Conservation (phyloP, 2,113 vertebrate species). For the Stegastes partitus region DNA sequence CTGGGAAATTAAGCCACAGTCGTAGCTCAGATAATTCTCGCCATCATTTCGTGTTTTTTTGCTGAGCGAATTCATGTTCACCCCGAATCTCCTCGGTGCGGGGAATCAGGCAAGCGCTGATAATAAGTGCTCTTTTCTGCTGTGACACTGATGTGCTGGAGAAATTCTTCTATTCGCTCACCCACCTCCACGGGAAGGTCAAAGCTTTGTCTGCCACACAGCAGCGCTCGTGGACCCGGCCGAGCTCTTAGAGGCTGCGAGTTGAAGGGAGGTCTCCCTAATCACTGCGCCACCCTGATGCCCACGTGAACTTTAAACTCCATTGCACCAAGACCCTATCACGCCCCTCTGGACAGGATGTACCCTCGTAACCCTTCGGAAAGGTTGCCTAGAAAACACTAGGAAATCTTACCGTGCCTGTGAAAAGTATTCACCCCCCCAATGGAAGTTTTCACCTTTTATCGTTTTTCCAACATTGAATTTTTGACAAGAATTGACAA, state of each 20-base stretch:
- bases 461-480: too few relatives aligned
- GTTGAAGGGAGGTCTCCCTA: conserved; percentile 18
- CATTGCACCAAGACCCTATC: background rate
- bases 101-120: conserved; percentile 34
- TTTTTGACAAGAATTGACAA: too few relatives aligned
- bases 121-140: conserved; percentile 41
- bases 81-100: background rate
- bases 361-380: background rate
- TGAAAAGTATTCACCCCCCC: too few relatives aligned
- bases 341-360: background rate
- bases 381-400: background rate
- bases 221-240: background rate
- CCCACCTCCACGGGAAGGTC: conserved; percentile 32
- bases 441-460: too few relatives aligned
- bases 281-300: conserved; percentile 21
- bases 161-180: conserved; percentile 42
- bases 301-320: background rate
- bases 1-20: conserved; percentile 9
- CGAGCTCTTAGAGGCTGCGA: background rate
- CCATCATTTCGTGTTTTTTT: conserved; percentile 15
- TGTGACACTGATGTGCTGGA: conserved; percentile 25
- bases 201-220: conserved; percentile 31
- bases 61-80: conserved; percentile 20
- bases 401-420: background rate
- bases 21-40: background rate